Evolutionary conservation across 1,140 invertebrate genomes (phyloP), one percentile per base, ranked within the genome.

Genomic region (Rhyacophila brunnea): DNA sequence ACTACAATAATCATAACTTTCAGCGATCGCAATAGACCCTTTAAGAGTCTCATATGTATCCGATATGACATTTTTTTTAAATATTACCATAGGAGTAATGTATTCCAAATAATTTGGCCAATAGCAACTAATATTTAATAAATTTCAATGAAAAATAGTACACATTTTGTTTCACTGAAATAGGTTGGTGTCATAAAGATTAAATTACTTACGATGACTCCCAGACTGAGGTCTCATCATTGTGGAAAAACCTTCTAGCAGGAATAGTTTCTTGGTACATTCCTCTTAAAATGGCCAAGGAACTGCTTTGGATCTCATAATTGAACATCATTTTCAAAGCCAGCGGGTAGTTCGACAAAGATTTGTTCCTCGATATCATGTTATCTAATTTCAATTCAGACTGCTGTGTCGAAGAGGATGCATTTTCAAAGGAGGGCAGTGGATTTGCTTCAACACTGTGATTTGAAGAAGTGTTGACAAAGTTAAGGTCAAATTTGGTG

Each of bases 271-370:
- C 92, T 56, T 86, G 83, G 65, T 86, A 84, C 89, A 95, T 93
- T 2, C 87, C 85, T 32, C 81, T 80, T 17, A 92, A 68, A 50
- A 95, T 93, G 5, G 87, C 81, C 47, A 83, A 74, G 0, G 91
- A 86, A 74, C 90, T 92, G 2, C 91, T 93, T 71, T 92, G 89
- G 1, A 89, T 86, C 68, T 90, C 87, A 69, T 93, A 95, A 73
- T 95, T 95, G 67, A 93, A 95, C 89, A 95, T 91, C 86, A 94
- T 92, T 78, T 95, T 94, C 0, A 95, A 74, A 2, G 91, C 92
- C 48, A 92, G 73, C 1, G 89, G 85, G 72, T 85, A 89, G 18
- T 65, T 60, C 6, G 46, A 66, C 23, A 19, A 28, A 18, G 14
- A 18, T 14, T 11, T 6, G 6, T 36, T 40, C 36, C 10, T 28